Evolutionary conservation across 2,113 vertebrate genomes (phyloP).

Genomic region (Melierax canorus): DNA sequence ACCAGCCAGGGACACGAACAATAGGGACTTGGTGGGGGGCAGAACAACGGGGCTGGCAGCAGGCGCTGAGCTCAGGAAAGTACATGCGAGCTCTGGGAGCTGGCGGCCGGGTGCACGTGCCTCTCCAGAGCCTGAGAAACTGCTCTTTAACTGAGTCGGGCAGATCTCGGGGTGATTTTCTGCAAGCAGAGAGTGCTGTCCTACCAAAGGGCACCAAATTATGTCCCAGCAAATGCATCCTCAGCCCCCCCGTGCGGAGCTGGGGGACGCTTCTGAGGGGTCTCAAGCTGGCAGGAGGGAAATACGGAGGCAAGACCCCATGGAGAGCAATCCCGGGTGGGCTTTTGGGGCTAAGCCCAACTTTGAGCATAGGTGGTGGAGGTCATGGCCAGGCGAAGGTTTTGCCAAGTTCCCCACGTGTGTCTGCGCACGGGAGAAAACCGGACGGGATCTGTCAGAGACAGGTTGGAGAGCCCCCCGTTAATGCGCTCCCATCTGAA

Average conservation of each 20-base stretch:
- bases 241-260: fast-evolving
- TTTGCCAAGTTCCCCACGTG: background rate
- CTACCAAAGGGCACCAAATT: background rate
- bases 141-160: background rate
- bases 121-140: background rate
- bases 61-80: background rate
- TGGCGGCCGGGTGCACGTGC: background rate
- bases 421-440: background rate
- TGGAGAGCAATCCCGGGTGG: background rate
- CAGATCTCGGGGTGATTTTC: background rate
- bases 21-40: slow-evolving; percentile 43
- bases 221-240: background rate
- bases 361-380: background rate
- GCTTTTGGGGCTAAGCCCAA: background rate
- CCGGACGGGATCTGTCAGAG: background rate
- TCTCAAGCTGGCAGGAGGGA: background rate
- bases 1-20: slow-evolving; percentile 37
- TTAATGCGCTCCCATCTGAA: background rate
- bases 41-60: slow-evolving; percentile 47
- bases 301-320: background rate
- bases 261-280: background rate
- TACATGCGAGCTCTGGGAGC: background rate
- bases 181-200: background rate
- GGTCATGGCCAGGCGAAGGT: background rate
- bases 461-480: background rate